These are phyloP conservation scores for Ceraclea dissimilis DNA, from an alignment of 2,888 invertebrate genomes.

Conservation along the genomic window DNA sequence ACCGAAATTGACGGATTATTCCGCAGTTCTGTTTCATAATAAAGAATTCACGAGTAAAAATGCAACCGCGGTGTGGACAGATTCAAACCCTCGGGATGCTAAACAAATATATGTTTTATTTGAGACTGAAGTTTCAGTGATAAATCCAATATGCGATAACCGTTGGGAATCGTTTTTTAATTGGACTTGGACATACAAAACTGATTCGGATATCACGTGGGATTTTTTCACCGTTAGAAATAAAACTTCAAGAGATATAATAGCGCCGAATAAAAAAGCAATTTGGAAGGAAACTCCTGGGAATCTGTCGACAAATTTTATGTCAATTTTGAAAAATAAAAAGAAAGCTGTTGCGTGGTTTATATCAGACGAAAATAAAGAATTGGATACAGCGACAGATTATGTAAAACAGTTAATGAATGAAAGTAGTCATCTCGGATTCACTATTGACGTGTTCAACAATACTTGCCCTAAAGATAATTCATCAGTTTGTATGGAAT, in stretches of 20 bases:
- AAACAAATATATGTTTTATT: constrained; percentile 47
- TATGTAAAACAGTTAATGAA: constrained; percentile 30
- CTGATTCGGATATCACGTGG: constrained; percentile 37
- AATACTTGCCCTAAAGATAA: constrained; percentile 31
- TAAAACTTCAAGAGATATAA: constrained; percentile 27
- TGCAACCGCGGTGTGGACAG: not conserved
- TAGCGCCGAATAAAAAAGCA: constrained; percentile 12
- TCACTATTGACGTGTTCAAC: constrained; percentile 35
- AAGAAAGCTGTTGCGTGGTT: constrained; percentile 39
- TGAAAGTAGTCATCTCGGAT: constrained; percentile 30
- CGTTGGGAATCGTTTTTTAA: constrained; percentile 36
- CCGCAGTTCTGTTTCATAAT: constrained; percentile 49
- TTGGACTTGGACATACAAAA: constrained; percentile 37
- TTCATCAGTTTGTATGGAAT: constrained; percentile 29
- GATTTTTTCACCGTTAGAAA: constrained; percentile 33
- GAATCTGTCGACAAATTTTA: not conserved
- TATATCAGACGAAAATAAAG: constrained; percentile 34
- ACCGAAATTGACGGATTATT: constrained; percentile 35
- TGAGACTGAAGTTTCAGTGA: constrained; percentile 33
- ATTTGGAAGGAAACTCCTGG: not conserved
- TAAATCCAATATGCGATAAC: constrained; percentile 33
- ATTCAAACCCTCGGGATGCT: constrained; percentile 30
- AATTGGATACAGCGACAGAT: constrained; percentile 32
- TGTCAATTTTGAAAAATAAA: constrained; percentile 28
- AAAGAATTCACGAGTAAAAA: constrained; percentile 28